Evolutionary conservation across 2,113 vertebrate species (phyloP).

Genomic region (Meriones unguiculatus): DNA sequence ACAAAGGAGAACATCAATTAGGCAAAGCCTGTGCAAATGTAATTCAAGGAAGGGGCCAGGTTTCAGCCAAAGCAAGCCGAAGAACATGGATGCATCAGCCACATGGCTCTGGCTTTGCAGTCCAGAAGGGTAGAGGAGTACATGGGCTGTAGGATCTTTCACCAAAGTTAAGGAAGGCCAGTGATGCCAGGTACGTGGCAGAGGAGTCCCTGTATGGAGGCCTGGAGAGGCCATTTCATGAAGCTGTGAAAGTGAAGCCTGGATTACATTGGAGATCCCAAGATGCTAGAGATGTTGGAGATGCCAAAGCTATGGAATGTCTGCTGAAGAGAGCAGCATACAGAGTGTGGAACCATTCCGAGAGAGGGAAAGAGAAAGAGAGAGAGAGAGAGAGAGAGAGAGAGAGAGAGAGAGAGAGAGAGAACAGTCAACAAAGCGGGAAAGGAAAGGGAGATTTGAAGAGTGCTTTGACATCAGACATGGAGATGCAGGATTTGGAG

Average conservation of each 20-base stretch:
- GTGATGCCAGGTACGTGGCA: neutral
- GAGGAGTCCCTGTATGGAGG: neutral
- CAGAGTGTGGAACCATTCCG: fast-evolving
- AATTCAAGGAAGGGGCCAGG: neutral
- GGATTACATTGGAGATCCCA: neutral
- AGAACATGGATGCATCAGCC: neutral
- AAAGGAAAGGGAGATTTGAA: neutral
- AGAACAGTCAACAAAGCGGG: neutral
- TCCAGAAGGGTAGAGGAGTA: neutral
- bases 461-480: neutral
- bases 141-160: neutral
- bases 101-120: neutral
- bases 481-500: neutral
- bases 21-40: no score
- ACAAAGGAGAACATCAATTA: no score
- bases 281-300: neutral
- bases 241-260: neutral
- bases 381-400: neutral
- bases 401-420: neutral
- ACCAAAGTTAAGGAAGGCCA: neutral
- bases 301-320: neutral
- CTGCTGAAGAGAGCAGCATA: neutral
- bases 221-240: neutral
- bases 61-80: neutral
- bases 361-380: neutral